Conservation (phyloP, 2,113 vertebrate species). For the Patagioenas fasciata region DNA sequence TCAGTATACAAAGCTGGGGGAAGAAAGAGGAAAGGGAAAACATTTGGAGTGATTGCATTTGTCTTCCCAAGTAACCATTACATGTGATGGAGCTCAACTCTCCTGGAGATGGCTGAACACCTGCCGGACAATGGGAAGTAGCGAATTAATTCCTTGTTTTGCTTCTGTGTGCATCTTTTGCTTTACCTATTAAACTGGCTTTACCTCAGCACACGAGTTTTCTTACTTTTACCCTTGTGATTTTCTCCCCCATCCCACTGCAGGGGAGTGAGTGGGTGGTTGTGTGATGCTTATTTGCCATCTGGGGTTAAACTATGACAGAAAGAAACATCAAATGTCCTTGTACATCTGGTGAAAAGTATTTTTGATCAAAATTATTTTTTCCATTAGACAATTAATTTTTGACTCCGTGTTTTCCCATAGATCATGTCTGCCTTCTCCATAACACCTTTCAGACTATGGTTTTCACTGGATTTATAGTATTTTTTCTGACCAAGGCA, state of each 20-base stretch:
- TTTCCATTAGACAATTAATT: background rate
- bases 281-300: background rate
- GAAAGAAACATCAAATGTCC: background rate
- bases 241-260: background rate
- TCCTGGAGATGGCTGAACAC: background rate
- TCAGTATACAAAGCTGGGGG: background rate
- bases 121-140: rapidly evolving
- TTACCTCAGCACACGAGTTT: background rate
- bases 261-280: background rate
- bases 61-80: background rate
- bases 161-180: rapidly evolving
- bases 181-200: background rate
- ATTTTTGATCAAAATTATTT: background rate
- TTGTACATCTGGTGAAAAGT: background rate
- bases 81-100: rapidly evolving
- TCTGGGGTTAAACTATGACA: background rate
- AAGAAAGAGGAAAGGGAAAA: background rate
- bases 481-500: background rate
- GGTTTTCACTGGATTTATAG: background rate
- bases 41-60: rapidly evolving
- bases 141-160: background rate
- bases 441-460: background rate
- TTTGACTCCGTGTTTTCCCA: background rate
- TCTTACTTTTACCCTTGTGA: background rate
- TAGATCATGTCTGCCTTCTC: background rate